Evolutionary conservation across 2,797 vertebrate genomes (phyloP).

Genomic region (Remorina albescens): DNA sequence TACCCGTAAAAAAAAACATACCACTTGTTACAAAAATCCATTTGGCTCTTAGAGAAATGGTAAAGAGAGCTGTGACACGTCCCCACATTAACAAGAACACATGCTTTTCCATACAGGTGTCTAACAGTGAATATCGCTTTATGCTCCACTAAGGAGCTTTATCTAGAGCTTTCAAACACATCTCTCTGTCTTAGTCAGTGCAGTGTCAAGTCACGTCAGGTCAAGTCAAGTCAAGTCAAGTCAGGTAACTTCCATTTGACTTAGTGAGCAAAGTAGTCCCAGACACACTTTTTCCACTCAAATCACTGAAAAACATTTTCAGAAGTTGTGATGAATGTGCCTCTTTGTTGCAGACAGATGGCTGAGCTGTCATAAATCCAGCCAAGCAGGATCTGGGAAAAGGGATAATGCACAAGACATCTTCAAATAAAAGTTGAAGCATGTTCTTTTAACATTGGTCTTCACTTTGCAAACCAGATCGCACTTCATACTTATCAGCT

Average conservation of each 20-base stretch:
- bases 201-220: not conserved
- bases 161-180: too few relatives aligned
- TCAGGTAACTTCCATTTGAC: too few relatives aligned
- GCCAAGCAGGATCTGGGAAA: not conserved
- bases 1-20: not conserved
- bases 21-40: not conserved
- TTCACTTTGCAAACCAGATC: not conserved
- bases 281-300: not conserved
- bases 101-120: not conserved
- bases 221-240: too few relatives aligned
- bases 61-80: not conserved
- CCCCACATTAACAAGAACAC: not conserved
- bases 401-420: not conserved
- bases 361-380: constrained; percentile 7
- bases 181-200: too few relatives aligned
- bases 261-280: too few relatives aligned
- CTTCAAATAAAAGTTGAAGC: constrained; percentile 16
- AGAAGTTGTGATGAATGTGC: not conserved
- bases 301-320: not conserved
- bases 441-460: constrained; percentile 1
- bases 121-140: not conserved
- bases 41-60: not conserved
- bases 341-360: constrained; percentile 52
- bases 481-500: not conserved
- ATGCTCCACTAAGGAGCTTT: too few relatives aligned